phyloP scores from a whole-genome alignment of 1,140 invertebrate genomes.

The Ceratoteleas bidentatus region DNA sequence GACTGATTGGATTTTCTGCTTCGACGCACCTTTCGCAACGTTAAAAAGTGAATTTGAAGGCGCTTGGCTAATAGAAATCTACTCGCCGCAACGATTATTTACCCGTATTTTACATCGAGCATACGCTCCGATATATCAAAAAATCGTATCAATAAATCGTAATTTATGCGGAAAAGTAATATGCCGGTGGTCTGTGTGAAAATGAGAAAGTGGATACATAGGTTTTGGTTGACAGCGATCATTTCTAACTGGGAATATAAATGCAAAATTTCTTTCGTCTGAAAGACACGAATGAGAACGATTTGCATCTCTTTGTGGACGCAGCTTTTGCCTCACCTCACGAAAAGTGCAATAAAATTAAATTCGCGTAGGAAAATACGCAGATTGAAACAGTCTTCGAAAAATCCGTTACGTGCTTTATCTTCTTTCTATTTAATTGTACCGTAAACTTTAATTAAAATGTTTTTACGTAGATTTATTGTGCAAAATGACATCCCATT shows the following conservation, averaged over 20 bases:
- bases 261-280: constrained; percentile 42
- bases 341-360: constrained; percentile 28
- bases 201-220: constrained; percentile 31
- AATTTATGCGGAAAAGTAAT: constrained; percentile 11
- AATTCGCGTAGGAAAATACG: constrained; percentile 17
- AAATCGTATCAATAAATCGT: constrained; percentile 14
- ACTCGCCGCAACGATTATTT: no score
- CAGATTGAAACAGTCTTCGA: constrained; percentile 12
- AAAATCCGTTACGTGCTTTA: no score
- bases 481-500: no score
- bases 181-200: constrained; percentile 17
- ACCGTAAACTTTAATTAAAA: no score
- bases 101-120: no score
- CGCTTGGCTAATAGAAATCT: no score
- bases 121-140: no score
- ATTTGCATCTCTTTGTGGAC: constrained; percentile 50
- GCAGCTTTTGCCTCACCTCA: constrained; percentile 4
- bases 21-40: no score
- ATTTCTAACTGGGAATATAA: constrained; percentile 38
- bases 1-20: no score
- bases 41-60: no score
- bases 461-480: no score
- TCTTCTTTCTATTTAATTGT: no score
- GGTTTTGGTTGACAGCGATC: constrained; percentile 32
- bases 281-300: constrained; percentile 33